phyloP scores from a whole-genome alignment of 2,888 invertebrate species.

The Gisinianus flammeolus region DNA sequence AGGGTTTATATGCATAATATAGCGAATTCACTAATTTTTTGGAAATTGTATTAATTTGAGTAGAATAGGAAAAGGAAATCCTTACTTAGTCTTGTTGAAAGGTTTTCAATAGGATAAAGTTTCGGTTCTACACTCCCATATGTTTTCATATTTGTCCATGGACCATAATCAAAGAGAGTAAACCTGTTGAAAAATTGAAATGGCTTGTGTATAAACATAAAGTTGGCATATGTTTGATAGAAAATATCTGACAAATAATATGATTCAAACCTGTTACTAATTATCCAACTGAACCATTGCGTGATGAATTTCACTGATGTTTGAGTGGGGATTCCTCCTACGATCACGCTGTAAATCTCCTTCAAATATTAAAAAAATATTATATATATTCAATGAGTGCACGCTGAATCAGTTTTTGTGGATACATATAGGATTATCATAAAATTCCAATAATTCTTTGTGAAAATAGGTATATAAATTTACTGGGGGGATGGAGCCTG shows the following conservation, averaged over 20 bases:
- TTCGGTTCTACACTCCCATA: neutral
- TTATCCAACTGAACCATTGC: neutral
- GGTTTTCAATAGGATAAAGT: neutral
- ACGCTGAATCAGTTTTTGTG: neutral
- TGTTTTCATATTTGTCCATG: neutral
- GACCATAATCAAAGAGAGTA: neutral
- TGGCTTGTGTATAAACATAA: no score
- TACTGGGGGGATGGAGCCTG: neutral
- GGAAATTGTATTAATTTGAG: no score
- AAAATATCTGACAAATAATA: no score
- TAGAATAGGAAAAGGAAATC: no score
- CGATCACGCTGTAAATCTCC: neutral
- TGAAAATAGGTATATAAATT: neutral
- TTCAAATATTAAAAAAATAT: neutral
- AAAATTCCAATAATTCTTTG: neutral
- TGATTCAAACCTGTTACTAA: no score
- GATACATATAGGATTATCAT: neutral
- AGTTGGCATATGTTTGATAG: no score
- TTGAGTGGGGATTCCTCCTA: neutral
- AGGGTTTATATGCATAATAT: no score
- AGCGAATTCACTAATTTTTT: no score
- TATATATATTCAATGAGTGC: no score
- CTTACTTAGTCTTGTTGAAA: neutral
- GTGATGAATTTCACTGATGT: neutral
- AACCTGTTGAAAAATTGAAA: neutral